Base-by-base conservation (phyloP, 2,113 vertebrate species). In the Prochilodus magdalenae region DNA sequence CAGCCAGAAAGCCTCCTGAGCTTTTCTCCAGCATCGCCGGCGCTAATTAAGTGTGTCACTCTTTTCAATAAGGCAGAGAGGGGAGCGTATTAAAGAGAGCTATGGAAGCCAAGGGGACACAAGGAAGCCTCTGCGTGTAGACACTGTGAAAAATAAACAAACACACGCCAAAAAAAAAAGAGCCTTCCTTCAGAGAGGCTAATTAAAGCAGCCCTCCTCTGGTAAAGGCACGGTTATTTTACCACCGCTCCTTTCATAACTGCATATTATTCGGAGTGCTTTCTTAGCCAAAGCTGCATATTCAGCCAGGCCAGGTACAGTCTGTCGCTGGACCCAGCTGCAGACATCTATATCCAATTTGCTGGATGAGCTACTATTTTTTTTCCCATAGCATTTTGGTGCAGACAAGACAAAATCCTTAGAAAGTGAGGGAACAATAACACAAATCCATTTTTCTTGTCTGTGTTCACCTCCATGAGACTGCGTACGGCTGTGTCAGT, bases 31-130 rank as follows among this genome's bases (percentile, higher is more conserved):
- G 89, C 90, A 89, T 89, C 87, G 90, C 90, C 84, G 87, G 87
- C 89, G 89, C 94, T 94, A 94, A 94, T 95, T 94, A 95, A 93
- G 89, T 88, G 91, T 93, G 93, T 94, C 93, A 92, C 91, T 94
- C 93, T 92, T 90, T 91, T 92, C 90, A 92, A 91, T 85, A 88
- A 91, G 89, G 87, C 87, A 84, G 88, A 87, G 87, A 86, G 82
- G 87, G 84, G 87, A 87, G 80, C 65, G 90, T 83, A 90, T 88
- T 87, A 89, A 80, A 80, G 82, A 80, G 72, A 49, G 83, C 80
- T 27, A 74, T 26, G 75, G 81, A 82, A 91, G 86, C 87, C 90
- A 92, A 89, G 89, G 89, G 87, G 88, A 92, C 89, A 89, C 86
- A 87, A 83, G 87, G 90, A 94, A 90, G 87, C 86, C 87, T 91